Percentiles rank a stretch among this genome's conserved stretches.
Evolutionary conservation across 2,888 invertebrate species (phyloP).

Genomic region (Argyresthia albistria): DNA sequence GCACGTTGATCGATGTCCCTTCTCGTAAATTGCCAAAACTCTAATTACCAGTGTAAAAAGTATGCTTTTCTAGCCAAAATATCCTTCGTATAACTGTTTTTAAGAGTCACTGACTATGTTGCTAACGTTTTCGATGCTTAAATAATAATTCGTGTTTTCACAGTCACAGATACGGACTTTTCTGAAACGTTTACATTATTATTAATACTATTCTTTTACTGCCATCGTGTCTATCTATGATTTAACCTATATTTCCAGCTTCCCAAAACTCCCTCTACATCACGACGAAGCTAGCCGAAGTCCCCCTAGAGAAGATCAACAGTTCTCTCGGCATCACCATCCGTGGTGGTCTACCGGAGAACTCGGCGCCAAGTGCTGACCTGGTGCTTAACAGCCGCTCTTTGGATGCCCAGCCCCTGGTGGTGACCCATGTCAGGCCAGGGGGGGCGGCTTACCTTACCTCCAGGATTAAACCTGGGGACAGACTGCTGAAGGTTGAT

Average conservation of each 20-base stretch:
- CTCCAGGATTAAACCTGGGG: conserved; percentile 91
- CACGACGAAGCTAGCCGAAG: conserved; percentile 83
- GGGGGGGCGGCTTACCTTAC: conserved; percentile 93
- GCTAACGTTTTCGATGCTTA: no score
- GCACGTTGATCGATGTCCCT: no score
- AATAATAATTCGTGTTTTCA: no score
- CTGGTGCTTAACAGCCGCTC: conserved; percentile 72
- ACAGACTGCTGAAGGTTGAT: conserved; percentile 90
- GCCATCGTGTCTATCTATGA: not conserved
- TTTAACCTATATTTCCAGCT: conserved; percentile 30
- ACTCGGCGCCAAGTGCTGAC: conserved; percentile 71
- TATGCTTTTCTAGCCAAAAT: no score
- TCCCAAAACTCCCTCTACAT: conserved; percentile 83
- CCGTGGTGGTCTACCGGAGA: conserved; percentile 80
- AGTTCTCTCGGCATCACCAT: conserved; percentile 92
- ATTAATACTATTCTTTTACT: no score
- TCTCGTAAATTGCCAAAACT: no score
- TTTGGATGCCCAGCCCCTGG: conserved; percentile 78
- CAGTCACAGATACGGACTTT: no score
- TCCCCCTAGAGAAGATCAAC: conserved; percentile 84
- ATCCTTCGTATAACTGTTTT: no score
- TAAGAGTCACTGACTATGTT: no score
- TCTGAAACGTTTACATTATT: no score
- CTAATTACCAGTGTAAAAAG: no score
- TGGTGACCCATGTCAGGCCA: conserved; percentile 90